Percentiles rank a stretch among this genome's conserved stretches.
Conservation (phyloP, 2,888 invertebrate species). For the Timema podura region DNA sequence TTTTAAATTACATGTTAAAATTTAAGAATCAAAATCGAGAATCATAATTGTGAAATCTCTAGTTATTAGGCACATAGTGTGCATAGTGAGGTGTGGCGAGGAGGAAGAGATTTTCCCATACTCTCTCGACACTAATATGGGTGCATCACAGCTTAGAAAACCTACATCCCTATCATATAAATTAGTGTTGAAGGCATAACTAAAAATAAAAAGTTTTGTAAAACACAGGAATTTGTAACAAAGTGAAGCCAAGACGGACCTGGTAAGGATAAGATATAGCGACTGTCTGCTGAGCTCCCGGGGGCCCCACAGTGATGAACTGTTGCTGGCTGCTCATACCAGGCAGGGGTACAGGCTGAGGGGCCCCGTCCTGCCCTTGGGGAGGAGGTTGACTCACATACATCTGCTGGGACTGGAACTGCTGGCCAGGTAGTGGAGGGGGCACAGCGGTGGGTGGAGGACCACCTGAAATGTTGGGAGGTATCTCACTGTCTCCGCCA, state of each 20-base stretch:
- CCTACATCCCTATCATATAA: no score
- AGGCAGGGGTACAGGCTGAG: conserved; percentile 19
- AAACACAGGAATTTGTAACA: neutral
- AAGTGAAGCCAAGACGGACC: conserved; percentile 8
- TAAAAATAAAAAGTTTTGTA: neutral
- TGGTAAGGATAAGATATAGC: conserved; percentile 28
- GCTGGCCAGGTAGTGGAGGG: conserved; percentile 21
- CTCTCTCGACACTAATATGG: no score
- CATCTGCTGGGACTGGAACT: neutral
- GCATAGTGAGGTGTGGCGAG: no score
- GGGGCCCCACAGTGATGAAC: conserved; percentile 18
- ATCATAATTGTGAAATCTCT: no score
- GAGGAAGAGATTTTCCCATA: no score
- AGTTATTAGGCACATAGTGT: no score
- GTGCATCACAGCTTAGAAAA: no score
- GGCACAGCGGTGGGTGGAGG: conserved; percentile 23
- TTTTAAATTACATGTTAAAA: no score
- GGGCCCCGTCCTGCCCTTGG: conserved; percentile 19
- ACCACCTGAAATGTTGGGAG: neutral
- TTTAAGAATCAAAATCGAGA: no score
- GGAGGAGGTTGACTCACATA: conserved; percentile 4
- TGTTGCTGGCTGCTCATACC: conserved; percentile 10
- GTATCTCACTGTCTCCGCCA: no score
- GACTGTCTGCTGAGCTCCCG: conserved; percentile 20
- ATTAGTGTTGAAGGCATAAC: no score